Conservation (phyloP, 2,888 invertebrate genomes). For the Nebria brevicollis region DNA sequence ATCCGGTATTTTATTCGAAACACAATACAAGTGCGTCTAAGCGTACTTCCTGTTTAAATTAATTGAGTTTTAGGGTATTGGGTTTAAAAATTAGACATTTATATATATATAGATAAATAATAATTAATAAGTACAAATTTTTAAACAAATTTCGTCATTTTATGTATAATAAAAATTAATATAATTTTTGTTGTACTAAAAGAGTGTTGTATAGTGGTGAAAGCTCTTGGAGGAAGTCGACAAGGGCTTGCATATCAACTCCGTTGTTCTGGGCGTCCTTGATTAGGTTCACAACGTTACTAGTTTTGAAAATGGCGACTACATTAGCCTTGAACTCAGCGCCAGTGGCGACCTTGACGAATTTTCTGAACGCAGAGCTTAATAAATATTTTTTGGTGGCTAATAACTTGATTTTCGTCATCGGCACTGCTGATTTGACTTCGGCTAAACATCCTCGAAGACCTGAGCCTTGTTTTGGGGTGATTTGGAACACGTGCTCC, state of each 20-base stretch:
- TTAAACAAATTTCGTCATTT: background rate
- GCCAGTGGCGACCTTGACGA: conserved; percentile 17
- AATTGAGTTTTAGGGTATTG: background rate
- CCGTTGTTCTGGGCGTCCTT: conserved; percentile 3
- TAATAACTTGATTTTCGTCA: conserved; percentile 22
- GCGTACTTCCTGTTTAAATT: too few species aligned
- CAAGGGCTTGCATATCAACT: conserved; percentile 24
- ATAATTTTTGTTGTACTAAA: background rate
- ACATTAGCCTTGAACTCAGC: conserved; percentile 10
- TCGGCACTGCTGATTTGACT: conserved; percentile 19
- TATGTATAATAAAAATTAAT: background rate
- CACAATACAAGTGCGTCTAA: too few species aligned
- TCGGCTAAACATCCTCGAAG: background rate
- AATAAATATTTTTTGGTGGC: conserved; percentile 30
- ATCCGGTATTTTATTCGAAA: too few species aligned
- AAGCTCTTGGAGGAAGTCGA: conserved; percentile 24
- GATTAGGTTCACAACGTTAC: conserved; percentile 4
- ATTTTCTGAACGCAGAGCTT: conserved; percentile 24
- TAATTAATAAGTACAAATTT: background rate
- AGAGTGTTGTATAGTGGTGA: conserved; percentile 15
- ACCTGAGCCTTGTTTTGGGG: background rate
- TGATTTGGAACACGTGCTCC: conserved; percentile 7
- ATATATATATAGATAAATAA: background rate
- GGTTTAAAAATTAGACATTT: background rate
- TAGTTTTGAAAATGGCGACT: background rate